These are phyloP conservation scores for Exephanes ischioxanthus DNA, from an alignment of 2,888 invertebrate genomes.

Conservation along the genomic window DNA sequence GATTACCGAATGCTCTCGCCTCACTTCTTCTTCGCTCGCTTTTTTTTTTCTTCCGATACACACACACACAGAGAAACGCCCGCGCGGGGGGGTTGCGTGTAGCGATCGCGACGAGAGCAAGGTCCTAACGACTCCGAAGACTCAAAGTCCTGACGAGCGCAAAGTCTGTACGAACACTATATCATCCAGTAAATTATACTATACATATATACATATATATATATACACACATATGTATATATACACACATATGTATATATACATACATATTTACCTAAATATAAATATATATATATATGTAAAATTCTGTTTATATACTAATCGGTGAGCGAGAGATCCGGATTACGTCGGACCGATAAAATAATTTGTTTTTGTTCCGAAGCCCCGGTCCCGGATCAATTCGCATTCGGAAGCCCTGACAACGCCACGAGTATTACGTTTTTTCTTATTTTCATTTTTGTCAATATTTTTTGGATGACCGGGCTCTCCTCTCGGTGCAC, in stretches of 20 bases:
- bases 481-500: slow-evolving; percentile 24
- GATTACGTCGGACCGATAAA: not conserved
- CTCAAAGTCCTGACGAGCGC: slow-evolving; percentile 45
- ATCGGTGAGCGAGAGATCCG: not conserved
- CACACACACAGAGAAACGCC: not conserved
- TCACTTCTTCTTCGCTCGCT: not conserved
- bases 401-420: slow-evolving; percentile 8
- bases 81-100: not conserved
- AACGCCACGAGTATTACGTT: not conserved
- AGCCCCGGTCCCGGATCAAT: not conserved
- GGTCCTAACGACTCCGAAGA: slow-evolving; percentile 14
- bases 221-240: not conserved
- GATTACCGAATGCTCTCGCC: slow-evolving; percentile 36
- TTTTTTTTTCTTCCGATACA: slow-evolving; percentile 10
- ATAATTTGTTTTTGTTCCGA: not conserved
- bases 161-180: slow-evolving; percentile 19
- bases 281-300: not conserved
- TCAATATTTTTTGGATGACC: slow-evolving; percentile 20
- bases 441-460: not conserved
- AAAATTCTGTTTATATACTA: not conserved
- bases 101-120: slow-evolving; percentile 1
- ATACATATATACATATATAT: not conserved
- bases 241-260: not conserved
- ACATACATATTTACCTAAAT: not conserved
- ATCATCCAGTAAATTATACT: slow-evolving; percentile 5